Evolutionary conservation across 2,797 vertebrate species (phyloP).

Genomic region (Poliocrania exsul): DNA sequence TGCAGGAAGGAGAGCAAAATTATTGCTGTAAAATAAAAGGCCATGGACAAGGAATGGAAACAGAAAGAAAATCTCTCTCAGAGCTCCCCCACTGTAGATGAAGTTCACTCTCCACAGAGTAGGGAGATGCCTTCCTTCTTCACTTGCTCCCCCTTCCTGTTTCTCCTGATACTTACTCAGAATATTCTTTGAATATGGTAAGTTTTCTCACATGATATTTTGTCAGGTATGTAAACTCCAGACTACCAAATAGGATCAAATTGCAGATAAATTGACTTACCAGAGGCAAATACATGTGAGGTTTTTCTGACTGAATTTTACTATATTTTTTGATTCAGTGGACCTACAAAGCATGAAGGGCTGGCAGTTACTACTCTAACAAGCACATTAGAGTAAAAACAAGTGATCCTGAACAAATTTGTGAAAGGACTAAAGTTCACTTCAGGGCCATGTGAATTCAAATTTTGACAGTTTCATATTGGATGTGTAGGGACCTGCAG

Average conservation of each 20-base stretch:
- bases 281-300: neutral
- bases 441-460: neutral
- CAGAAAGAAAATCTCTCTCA: neutral
- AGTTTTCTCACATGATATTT: neutral
- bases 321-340: neutral
- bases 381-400: neutral
- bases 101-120: neutral
- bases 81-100: neutral
- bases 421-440: neutral
- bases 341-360: neutral
- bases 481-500: neutral
- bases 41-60: neutral
- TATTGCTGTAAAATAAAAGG: neutral
- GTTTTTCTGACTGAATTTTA: neutral
- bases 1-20: neutral
- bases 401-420: neutral
- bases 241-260: neutral
- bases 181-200: neutral
- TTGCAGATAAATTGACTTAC: neutral
- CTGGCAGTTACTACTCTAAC: neutral
- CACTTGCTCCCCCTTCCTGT: neutral
- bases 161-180: neutral
- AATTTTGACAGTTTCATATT: neutral
- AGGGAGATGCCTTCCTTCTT: neutral
- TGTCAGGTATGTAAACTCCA: neutral